Evolutionary conservation across 2,113 vertebrate species (phyloP), one percentile per base, ranked within the genome.

Genomic region (Ailurus styani): DNA sequence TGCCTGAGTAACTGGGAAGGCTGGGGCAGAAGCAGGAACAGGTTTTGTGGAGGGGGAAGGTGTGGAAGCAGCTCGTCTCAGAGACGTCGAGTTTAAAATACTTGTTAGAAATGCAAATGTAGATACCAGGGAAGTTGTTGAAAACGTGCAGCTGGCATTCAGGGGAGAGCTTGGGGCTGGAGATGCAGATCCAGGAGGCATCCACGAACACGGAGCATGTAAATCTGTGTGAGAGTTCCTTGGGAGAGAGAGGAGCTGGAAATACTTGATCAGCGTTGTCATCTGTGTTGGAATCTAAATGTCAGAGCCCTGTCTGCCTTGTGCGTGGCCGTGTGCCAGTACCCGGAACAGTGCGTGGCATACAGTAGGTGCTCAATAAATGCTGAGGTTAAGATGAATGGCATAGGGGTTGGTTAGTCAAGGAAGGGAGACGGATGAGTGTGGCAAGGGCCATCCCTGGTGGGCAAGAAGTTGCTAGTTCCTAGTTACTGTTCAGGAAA

Each of bases 31-130:
- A 73, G 84, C 62, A 77, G 92, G 92, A 91, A 73, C 91, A 90
- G 95, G 90, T 83, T 97, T 95, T 68, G 75, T 57, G 79, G 92
- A 62, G 88, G 86, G 86, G 81, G 88, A 95, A 87, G n/a, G 60
- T 82, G 82, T 60, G 78, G 82, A 91, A 89, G 96, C 78, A 68
- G 88, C 95, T 96, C 88, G 50, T 66, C 75, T 96, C 42, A 29
- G 57, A 89, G 66, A 93, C 2, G 52, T 3, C 42, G 86, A 73
- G n/a, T 90, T 95, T 96, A 81, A 93, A 82, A 84, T 55, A 68
- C 60, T 95, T 75, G 81, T 50, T 95, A 95, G 89, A 91, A 89
- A 98, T 97, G 93, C 78, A 91, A 91, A 93, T 70, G 87, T 42
- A 62, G 83, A 17, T 27, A 50, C 75, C 68, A 89, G 85, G 82